phyloP scores from a whole-genome alignment of 2,113 vertebrate genomes.

The Lathamus discolor region DNA sequence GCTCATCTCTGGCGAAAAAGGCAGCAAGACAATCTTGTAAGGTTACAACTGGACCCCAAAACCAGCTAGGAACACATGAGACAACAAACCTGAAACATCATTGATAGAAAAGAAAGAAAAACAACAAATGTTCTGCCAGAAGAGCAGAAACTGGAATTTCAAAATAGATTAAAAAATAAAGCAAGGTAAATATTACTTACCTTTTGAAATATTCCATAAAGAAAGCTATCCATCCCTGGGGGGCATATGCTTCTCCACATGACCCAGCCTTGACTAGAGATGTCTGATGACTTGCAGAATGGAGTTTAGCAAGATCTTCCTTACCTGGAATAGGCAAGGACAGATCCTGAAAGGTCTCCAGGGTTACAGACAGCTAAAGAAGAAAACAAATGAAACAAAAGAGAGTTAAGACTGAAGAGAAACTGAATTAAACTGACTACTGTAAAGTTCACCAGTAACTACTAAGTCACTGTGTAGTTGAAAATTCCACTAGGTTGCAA shows the following conservation, averaged over 20 bases:
- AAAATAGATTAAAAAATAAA: neutral
- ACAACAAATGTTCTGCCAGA: slow-evolving; percentile 72
- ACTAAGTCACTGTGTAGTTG: neutral
- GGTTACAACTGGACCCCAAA: slow-evolving; percentile 98
- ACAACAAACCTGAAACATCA: slow-evolving; percentile 82
- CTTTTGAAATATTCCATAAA: slow-evolving; percentile 98
- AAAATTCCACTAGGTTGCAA: neutral
- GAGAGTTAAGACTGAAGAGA: neutral
- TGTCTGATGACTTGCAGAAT: slow-evolving; percentile 93
- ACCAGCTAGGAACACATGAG: slow-evolving; percentile 89
- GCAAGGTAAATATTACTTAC: slow-evolving; percentile 65
- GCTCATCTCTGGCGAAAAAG: slow-evolving; percentile 97
- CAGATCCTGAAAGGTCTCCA: slow-evolving; percentile 99
- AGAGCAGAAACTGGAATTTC: slow-evolving; percentile 72
- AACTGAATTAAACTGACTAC: neutral
- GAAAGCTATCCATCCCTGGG: slow-evolving; percentile 96
- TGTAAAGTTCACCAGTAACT: neutral
- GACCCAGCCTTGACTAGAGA: slow-evolving; percentile 93
- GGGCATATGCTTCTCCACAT: slow-evolving; percentile 93
- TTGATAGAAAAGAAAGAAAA: slow-evolving; percentile 74
- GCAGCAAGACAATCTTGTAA: slow-evolving; percentile 98
- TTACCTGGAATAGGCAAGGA: slow-evolving; percentile 98
- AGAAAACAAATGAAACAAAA: neutral
- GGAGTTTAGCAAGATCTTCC: slow-evolving; percentile 97
- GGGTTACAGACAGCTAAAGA: slow-evolving; percentile 89